These are phyloP conservation scores for Holothuria glaberrima DNA, from an alignment of 35 echinoderm and acorn worm genomes.

Conservation along the genomic window DNA sequence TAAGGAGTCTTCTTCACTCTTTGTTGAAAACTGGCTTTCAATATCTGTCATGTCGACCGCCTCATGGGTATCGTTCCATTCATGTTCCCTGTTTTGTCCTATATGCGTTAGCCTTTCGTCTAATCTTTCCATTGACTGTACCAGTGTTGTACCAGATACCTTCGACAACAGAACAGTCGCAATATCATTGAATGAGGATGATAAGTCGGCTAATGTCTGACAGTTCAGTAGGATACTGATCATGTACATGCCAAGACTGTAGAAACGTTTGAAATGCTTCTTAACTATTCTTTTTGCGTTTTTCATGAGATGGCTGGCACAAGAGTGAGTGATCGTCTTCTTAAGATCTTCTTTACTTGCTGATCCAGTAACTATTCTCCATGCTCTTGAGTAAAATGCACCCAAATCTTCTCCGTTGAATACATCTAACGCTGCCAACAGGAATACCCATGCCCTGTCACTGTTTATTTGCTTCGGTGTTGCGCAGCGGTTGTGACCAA, in stretches of 20 bases:
- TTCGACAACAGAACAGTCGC: background rate
- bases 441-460: no score
- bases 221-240: slow-evolving; percentile 44
- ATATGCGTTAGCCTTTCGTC: background rate
- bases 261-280: slow-evolving; percentile 13
- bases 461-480: slow-evolving; percentile 50
- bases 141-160: background rate
- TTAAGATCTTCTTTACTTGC: no score
- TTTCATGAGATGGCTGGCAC: slow-evolving; percentile 46
- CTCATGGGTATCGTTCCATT: background rate
- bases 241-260: slow-evolving; percentile 31
- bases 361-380: no score
- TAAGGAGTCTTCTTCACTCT: background rate
- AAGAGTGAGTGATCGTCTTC: no score
- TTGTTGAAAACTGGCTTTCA: slow-evolving; percentile 1
- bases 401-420: no score
- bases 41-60: background rate
- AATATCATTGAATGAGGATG: slow-evolving; percentile 10
- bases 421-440: no score
- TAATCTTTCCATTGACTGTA: background rate
- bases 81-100: background rate
- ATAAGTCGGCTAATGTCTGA: background rate
- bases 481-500: background rate
- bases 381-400: no score
- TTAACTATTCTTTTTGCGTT: slow-evolving; percentile 33